Evolutionary conservation across 2,113 vertebrate species (phyloP).

Genomic region (Spheniscus mendiculus): DNA sequence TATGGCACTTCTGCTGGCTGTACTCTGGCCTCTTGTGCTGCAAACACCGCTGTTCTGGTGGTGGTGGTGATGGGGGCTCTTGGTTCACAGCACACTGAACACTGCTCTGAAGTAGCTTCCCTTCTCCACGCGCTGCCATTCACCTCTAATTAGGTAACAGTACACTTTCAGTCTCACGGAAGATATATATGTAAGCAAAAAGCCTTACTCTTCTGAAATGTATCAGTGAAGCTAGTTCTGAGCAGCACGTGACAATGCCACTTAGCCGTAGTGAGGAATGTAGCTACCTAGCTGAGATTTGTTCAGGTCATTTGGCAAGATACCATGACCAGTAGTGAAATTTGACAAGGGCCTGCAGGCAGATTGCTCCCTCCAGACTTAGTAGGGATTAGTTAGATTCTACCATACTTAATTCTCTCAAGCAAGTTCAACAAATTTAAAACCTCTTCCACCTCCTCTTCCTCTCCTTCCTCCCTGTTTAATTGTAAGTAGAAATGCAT

Average conservation of each 20-base stretch:
- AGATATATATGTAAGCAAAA: accelerated
- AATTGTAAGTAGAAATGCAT: background rate
- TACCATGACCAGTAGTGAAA: background rate
- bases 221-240: background rate
- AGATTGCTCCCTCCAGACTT: background rate
- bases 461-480: background rate
- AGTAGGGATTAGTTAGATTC: background rate
- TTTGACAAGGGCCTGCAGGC: background rate
- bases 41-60: background rate
- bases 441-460: background rate
- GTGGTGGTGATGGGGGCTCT: too few species aligned
- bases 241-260: background rate
- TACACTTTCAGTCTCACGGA: background rate
- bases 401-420: background rate
- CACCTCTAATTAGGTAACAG: background rate
- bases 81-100: too few species aligned
- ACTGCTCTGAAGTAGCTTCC: background rate
- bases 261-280: background rate
- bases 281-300: background rate
- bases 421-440: background rate
- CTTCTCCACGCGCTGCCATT: background rate
- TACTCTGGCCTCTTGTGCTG: background rate
- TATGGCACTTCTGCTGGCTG: background rate
- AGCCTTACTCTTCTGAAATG: background rate
- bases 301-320: background rate